phyloP scores from a whole-genome alignment of 2,888 invertebrate species.

The Altica lythri region DNA sequence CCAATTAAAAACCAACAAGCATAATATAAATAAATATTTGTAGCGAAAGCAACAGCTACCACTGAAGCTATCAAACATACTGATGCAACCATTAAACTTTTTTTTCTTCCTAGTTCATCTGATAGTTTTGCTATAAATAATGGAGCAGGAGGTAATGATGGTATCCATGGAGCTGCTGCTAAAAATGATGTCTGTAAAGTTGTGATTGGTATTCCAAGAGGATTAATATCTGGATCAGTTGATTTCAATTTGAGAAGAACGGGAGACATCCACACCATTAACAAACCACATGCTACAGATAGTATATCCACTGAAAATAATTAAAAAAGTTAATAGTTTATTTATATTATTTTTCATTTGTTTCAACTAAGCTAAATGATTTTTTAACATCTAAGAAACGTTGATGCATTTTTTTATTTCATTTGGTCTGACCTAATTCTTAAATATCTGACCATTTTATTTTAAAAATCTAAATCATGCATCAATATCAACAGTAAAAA shows the following conservation, averaged over 20 bases:
- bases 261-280: neutral
- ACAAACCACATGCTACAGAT: neutral
- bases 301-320: constrained; percentile 7
- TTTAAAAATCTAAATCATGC: no score
- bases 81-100: neutral
- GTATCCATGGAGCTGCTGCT: neutral
- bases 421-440: no score
- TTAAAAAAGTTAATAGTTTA: neutral
- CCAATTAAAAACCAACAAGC: neutral
- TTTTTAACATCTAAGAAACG: no score
- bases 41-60: neutral
- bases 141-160: neutral
- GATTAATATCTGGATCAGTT: constrained; percentile 1
- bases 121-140: neutral
- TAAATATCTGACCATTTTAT: no score
- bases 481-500: no score
- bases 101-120: constrained; percentile 9
- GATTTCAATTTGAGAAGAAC: constrained; percentile 6
- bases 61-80: neutral
- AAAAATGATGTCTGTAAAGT: neutral
- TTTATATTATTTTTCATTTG: no score
- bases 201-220: constrained; percentile 2
- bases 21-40: constrained; percentile 2
- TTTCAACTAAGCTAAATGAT: no score
- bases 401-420: no score